A percentile compares a stretch with the other conserved stretches of the same genome.
These are phyloP conservation scores for Mesembrinibis cayennensis DNA, from an alignment of 2,113 vertebrate genomes.

Conservation along the genomic window DNA sequence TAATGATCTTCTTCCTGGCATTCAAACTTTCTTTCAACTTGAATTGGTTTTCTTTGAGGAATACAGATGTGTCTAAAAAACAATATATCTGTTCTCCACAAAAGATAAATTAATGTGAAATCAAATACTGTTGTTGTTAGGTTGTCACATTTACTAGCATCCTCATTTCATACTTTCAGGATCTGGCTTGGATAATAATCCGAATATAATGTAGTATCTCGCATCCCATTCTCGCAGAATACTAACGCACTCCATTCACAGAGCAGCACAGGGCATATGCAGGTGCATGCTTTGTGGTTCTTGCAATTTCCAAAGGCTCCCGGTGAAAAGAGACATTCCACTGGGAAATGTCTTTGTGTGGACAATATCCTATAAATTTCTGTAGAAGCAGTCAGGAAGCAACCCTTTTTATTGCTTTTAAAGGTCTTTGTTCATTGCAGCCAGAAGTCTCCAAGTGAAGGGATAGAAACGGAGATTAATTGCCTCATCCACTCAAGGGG, in stretches of 20 bases:
- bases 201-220: background rate
- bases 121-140: slow-evolving; percentile 39
- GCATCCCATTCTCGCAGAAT: background rate
- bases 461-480: slow-evolving; percentile 18
- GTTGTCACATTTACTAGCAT: slow-evolving; percentile 33
- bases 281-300: background rate
- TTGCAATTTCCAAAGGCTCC: background rate
- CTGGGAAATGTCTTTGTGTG: background rate
- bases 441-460: background rate
- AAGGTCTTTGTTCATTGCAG: background rate
- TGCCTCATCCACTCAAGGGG: background rate
- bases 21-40: background rate
- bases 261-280: background rate
- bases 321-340: background rate
- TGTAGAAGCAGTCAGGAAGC: background rate
- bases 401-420: slow-evolving; percentile 20
- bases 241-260: background rate
- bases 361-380: slow-evolving; percentile 11
- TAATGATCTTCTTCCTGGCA: background rate
- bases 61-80: slow-evolving; percentile 15
- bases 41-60: slow-evolving; percentile 32
- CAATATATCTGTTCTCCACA: slow-evolving; percentile 6
- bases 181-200: background rate
- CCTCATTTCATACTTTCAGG: slow-evolving; percentile 22
- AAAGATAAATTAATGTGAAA: slow-evolving; percentile 52